Base-by-base conservation (phyloP, 2,888 invertebrate species). In the Lypha dubia region DNA sequence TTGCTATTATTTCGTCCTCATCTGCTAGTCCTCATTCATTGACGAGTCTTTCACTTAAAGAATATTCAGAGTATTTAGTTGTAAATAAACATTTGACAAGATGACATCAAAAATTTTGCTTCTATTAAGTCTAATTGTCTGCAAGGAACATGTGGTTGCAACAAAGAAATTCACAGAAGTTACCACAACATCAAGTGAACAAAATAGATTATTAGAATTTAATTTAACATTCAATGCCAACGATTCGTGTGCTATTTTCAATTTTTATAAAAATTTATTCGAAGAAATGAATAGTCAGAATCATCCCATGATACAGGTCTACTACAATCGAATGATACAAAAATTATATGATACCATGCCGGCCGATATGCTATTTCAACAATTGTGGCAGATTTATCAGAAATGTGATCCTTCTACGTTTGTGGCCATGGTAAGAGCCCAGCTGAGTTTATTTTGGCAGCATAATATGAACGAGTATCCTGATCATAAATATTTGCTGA, bases 401-500 rank as follows among this genome's bases (percentile, higher is more conserved):
- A 56, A 56, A 56, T 82, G 81, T 70, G 81, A 82, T 76, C 70
- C 75, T 1, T 49, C 75, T 0, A 70, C 75, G 0, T 82, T 76
- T 63, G 70, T 82, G 49, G 70, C 49, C 32, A 82, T 82, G 81
- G 81, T 82, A 1, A 41, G 81, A 20, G 62, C 81, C 8, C 81
- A 82, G 15, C 41, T 82, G 8, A 82, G 81, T 32, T 58, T 82
- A 24, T 82, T 76, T 71, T 82, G 81, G 81, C 56, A 70, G 41
- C 81, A 82, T 7, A 82, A 82, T 41, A 82, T 82, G 81, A 70
- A 76, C 17, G 81, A 82, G n/a, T 75, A 82, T 56, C 81, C 81
- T 1, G 75, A 82, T 56, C 13, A 75, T 49, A 70, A 82, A 1
- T 82, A 82, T 41, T 56, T 82, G 46, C 56, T 82, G 41, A 82